Evolutionary conservation across 1,140 invertebrate genomes (phyloP).

Genomic region (Mizuhopecten yessoensis): DNA sequence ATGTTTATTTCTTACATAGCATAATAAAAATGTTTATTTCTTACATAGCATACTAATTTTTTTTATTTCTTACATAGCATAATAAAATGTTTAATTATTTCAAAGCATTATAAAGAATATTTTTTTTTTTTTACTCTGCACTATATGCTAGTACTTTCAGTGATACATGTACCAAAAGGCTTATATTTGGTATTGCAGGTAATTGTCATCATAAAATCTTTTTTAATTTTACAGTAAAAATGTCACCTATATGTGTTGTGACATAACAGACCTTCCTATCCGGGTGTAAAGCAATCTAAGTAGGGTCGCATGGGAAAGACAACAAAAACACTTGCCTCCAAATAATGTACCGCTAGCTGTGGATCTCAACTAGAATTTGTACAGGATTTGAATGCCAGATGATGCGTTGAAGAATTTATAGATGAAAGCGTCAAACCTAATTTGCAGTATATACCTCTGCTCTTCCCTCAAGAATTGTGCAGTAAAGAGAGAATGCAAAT

Average conservation of each 20-base stretch:
- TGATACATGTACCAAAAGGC: too few species aligned
- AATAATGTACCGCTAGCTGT: constrained; percentile 9
- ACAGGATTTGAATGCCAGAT: background rate
- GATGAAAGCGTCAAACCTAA: background rate
- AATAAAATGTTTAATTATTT: too few species aligned
- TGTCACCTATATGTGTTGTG: background rate
- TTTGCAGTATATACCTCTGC: background rate
- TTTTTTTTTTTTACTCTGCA: too few species aligned
- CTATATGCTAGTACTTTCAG: too few species aligned
- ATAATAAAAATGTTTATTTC: too few species aligned
- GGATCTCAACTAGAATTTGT: background rate
- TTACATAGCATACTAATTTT: too few species aligned
- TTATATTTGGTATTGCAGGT: too few species aligned
- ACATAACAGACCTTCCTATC: background rate
- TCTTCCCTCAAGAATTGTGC: background rate
- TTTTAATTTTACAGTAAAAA: too few species aligned
- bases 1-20: too few species aligned
- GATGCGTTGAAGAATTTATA: background rate
- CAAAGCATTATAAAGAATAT: too few species aligned
- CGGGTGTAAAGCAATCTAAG: background rate
- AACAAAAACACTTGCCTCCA: background rate
- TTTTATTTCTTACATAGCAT: too few species aligned
- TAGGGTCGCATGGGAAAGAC: background rate
- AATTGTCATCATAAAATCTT: too few species aligned
- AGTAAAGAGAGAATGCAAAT: background rate